Evolutionary conservation across 1,140 invertebrate genomes (phyloP), one percentile per base, ranked within the genome.

Genomic region (Arctopsyche grandis): DNA sequence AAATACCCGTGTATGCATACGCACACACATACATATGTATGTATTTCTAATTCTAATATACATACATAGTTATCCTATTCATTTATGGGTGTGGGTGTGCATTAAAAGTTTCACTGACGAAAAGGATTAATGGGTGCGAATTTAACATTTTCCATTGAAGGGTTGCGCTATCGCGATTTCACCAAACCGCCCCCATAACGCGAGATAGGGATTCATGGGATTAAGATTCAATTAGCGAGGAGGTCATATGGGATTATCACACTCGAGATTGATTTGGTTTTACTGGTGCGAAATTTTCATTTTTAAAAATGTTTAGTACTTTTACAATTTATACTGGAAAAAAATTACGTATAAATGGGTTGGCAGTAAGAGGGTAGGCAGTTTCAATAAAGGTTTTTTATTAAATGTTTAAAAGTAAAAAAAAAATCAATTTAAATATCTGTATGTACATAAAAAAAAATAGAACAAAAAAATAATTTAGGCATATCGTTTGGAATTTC

Each of bases 161-260:
- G 63, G 63, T 14, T 52, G 48, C 63, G 9, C 63, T 22, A 66
- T 66, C 63, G 63, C 63, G 48, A 52, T 52, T 52, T 52, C 48
- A 26, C 63, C 63, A 12, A 24, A n/a, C n/a, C 19, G 24, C 58
- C 22, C 21, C 26, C 63, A 22, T 24, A 22, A 66, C 21, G 63
- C 48, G 63, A 9, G 19, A 12, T 66, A 9, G 21, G 63, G 58
- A 60, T 60, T 60, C 16, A 4, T 1, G 14, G 63, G 63, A 66
- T 66, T 66, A 66, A 19, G 63, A 66, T 66, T 66, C 63, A 66
- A 66, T 66, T 66, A 66, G 63, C 63, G 63, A 66, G 63, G 63
- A 66, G 63, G 63, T 66, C 63, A 38, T 38, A 66, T 22, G 63
- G 63, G 63, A 66, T 66, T 66, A 66, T 22, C 0, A n/a, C 21